Evolutionary conservation across 2,797 vertebrate species (phyloP).

Genomic region (Sebastes minor): DNA sequence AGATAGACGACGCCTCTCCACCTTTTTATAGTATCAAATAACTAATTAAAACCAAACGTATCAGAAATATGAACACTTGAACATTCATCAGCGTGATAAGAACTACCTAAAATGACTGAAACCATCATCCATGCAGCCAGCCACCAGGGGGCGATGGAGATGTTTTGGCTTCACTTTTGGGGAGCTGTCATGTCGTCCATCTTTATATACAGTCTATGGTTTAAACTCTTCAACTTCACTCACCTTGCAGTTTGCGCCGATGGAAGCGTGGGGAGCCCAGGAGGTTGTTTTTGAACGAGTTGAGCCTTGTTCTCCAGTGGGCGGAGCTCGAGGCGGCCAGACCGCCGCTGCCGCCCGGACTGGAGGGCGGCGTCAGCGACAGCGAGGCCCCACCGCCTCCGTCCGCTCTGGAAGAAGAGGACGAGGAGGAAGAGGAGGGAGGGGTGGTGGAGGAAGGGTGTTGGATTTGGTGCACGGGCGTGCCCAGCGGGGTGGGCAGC

Average conservation of each 20-base stretch:
- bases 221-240: not conserved
- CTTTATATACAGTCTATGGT: not conserved
- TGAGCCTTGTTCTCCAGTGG: constrained; percentile 93
- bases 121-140: not conserved
- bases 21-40: too few species aligned
- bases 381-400: constrained; percentile 82
- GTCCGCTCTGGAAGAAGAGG: constrained; percentile 85
- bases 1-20: not conserved
- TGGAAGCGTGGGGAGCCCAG: constrained; percentile 94
- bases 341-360: constrained; percentile 82
- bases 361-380: constrained; percentile 89
- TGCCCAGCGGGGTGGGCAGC: constrained; percentile 90
- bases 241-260: constrained; percentile 93
- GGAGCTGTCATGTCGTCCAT: not conserved
- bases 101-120: too few species aligned
- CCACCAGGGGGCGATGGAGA: not conserved
- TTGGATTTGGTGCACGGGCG: constrained; percentile 89
- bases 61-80: too few species aligned
- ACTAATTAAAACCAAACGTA: too few species aligned
- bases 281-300: constrained; percentile 95
- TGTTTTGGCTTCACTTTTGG: not conserved
- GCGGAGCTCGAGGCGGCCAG: constrained; percentile 88
- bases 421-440: constrained; percentile 90
- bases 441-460: constrained; percentile 84
- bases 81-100: too few species aligned